These are phyloP conservation scores for Danaus melanippus DNA, from an alignment of 1,140 invertebrate species.

Conservation along the genomic window DNA sequence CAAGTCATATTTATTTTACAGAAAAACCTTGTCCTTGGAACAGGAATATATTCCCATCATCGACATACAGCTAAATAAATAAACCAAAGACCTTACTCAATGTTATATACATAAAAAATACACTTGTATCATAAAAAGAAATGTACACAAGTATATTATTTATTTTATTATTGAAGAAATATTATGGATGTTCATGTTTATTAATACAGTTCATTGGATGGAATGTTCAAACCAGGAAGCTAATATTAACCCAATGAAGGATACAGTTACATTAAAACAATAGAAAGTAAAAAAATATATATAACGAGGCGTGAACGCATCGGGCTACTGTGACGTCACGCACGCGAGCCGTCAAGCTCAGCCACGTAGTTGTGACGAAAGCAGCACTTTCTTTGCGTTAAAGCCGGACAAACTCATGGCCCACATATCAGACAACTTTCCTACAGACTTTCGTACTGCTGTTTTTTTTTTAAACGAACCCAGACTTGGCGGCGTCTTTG, in stretches of 20 bases:
- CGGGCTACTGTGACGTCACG: constrained; percentile 25
- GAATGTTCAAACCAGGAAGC: background rate
- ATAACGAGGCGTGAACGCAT: constrained; percentile 13
- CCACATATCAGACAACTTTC: constrained; percentile 69
- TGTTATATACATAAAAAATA: too few species aligned
- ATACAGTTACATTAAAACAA: background rate
- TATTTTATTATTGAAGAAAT: too few species aligned
- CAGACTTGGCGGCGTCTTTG: constrained; percentile 7
- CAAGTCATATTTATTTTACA: too few species aligned
- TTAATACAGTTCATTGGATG: too few species aligned
- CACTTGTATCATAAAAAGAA: too few species aligned
- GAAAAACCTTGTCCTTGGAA: too few species aligned
- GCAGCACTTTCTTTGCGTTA: constrained; percentile 43
- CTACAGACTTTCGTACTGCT: constrained; percentile 60
- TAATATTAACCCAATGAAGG: background rate
- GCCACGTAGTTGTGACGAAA: constrained; percentile 31
- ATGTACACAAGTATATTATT: too few species aligned
- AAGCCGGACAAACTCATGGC: constrained; percentile 55
- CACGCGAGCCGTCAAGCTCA: constrained; percentile 23
- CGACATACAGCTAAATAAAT: too few species aligned
- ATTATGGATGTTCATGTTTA: too few species aligned
- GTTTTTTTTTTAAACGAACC: constrained; percentile 18
- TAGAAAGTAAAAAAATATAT: constrained; percentile 6
- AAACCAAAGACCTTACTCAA: too few species aligned
- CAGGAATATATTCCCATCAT: too few species aligned